Percentiles rank a stretch among this genome's conserved stretches.
Evolutionary conservation across 2,888 invertebrate genomes (phyloP).

Genomic region (Kryphioiulus occultus): DNA sequence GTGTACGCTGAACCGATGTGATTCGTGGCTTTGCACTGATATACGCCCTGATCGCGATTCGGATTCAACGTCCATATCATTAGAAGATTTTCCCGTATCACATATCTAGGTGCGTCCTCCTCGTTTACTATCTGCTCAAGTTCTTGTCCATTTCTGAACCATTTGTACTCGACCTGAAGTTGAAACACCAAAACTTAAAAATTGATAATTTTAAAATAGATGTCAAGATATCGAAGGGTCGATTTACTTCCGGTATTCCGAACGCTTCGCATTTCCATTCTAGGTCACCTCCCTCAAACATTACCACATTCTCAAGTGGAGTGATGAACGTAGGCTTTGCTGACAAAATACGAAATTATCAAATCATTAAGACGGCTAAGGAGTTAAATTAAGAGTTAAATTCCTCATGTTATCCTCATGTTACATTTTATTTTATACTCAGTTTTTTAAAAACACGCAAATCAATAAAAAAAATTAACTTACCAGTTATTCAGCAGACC

Average conservation of each 20-base stretch:
- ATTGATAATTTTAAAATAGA: too few species aligned
- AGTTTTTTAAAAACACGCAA: too few species aligned
- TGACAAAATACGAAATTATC: conserved; percentile 57
- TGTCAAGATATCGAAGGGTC: too few species aligned
- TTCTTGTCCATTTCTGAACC: conserved; percentile 83
- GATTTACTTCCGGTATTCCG: conserved; percentile 84
- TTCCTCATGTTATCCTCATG: too few species aligned
- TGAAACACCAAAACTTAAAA: neutral
- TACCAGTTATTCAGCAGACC: too few species aligned
- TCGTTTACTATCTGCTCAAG: conserved; percentile 63
- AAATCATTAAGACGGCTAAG: too few species aligned
- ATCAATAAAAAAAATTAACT: too few species aligned
- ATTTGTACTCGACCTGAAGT: conserved; percentile 65
- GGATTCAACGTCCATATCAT: conserved; percentile 56
- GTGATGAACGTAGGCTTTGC: conserved; percentile 92
- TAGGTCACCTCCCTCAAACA: conserved; percentile 83
- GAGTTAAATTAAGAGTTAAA: too few species aligned
- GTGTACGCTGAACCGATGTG: conserved; percentile 84
- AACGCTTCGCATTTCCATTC: conserved; percentile 94
- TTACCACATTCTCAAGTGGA: conserved; percentile 82
- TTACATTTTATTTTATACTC: too few species aligned
- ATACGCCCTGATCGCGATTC: conserved; percentile 90
- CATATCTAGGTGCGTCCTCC: conserved; percentile 75
- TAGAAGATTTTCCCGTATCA: conserved; percentile 62
- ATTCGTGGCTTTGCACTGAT: conserved; percentile 91